These are phyloP conservation scores for Eledone cirrhosa DNA, from an alignment of 2,888 invertebrate species.

Conservation along the genomic window DNA sequence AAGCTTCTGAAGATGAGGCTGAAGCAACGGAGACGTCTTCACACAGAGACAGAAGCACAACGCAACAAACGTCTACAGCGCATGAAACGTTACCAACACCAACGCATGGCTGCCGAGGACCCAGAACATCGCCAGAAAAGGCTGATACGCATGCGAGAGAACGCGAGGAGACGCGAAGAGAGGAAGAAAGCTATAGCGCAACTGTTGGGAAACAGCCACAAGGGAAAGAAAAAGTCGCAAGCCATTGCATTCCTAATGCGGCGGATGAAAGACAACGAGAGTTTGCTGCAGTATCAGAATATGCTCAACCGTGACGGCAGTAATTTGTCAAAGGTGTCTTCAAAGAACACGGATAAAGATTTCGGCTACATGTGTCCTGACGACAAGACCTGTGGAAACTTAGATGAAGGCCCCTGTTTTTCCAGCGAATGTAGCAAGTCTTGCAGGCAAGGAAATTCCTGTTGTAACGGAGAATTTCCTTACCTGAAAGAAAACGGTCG, in stretches of 20 bases:
- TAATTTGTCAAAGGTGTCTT: neutral
- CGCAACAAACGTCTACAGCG: neutral
- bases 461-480: neutral
- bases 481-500: neutral
- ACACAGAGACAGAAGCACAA: neutral
- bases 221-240: neutral
- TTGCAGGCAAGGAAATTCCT: neutral
- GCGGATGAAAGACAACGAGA: neutral
- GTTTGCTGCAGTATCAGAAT: neutral
- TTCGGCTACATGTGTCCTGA: neutral
- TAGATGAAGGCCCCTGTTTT: too few relatives aligned
- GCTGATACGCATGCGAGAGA: constrained; percentile 4
- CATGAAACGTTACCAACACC: constrained; percentile 17
- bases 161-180: neutral
- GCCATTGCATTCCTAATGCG: neutral
- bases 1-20: constrained; percentile 16
- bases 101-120: neutral
- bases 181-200: neutral
- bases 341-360: neutral
- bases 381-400: neutral
- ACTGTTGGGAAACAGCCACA: neutral
- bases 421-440: neutral
- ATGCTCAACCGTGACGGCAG: neutral
- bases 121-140: constrained; percentile 7
- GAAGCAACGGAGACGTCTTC: constrained; percentile 18